phyloP scores from a whole-genome alignment of 2,888 invertebrate genomes.

The Geotrupes spiniger region DNA sequence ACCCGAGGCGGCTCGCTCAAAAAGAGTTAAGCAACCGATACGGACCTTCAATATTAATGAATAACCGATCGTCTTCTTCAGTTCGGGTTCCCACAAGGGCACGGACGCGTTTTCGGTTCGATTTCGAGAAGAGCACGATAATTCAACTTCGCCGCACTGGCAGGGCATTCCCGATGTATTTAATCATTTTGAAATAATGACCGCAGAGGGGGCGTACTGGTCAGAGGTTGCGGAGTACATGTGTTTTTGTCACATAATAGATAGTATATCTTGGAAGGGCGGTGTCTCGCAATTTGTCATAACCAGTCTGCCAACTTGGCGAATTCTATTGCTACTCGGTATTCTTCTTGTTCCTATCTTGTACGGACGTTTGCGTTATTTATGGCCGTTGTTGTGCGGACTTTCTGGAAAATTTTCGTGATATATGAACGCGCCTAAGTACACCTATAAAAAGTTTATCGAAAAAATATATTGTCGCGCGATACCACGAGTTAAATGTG shows the following conservation, averaged over 20 bases:
- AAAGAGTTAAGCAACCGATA: slow-evolving; percentile 1
- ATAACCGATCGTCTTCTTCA: slow-evolving; percentile 2
- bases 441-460: too few relatives aligned
- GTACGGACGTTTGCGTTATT: slow-evolving; percentile 34
- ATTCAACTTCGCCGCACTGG: slow-evolving; percentile 1
- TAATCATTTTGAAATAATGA: slow-evolving; percentile 31
- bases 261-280: slow-evolving; percentile 48
- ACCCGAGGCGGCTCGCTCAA: neutral
- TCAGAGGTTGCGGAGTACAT: slow-evolving; percentile 47
- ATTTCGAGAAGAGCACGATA: neutral
- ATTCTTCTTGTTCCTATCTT: slow-evolving; percentile 32
- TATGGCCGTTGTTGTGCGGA: slow-evolving; percentile 26
- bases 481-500: too few relatives aligned
- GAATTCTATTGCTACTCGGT: slow-evolving; percentile 34
- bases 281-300: slow-evolving; percentile 45
- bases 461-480: too few relatives aligned
- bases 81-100: neutral
- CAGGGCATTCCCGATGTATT: slow-evolving; percentile 7
- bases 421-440: slow-evolving; percentile 12
- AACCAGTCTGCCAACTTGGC: slow-evolving; percentile 39
- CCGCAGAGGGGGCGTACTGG: slow-evolving; percentile 39
- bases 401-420: slow-evolving; percentile 14
- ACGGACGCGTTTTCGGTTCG: neutral
- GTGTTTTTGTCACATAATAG: slow-evolving; percentile 52
- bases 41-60: slow-evolving; percentile 10